phyloP scores from a whole-genome alignment of 2,113 vertebrate genomes.

The Grus americana region DNA sequence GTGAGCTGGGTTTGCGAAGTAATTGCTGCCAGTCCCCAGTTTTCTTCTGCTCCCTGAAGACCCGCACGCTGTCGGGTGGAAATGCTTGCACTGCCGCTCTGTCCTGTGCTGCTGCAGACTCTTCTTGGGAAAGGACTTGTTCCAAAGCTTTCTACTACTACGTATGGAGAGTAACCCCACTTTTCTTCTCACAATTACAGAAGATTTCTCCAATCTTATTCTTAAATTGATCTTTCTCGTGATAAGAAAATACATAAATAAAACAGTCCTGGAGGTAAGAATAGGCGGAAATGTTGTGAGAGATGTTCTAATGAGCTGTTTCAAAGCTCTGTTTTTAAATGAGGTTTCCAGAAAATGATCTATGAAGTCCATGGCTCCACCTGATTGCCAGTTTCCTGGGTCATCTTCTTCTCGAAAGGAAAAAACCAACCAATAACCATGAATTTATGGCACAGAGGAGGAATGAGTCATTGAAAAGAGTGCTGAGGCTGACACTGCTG shows the following conservation, averaged over 20 bases:
- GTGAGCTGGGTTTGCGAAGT: background rate
- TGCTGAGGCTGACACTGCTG: background rate
- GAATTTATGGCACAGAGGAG: background rate
- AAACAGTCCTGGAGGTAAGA: background rate
- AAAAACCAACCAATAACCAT: background rate
- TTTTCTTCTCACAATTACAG: background rate
- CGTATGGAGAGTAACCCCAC: background rate
- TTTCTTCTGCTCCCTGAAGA: background rate
- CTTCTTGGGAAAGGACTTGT: background rate
- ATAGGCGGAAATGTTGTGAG: background rate
- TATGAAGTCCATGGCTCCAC: background rate
- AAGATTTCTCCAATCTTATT: background rate
- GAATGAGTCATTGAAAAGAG: background rate
- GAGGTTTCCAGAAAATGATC: background rate
- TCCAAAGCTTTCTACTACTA: background rate
- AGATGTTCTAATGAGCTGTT: background rate
- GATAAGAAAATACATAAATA: background rate
- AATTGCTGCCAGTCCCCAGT: background rate
- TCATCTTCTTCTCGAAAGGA: background rate
- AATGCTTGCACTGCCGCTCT: background rate
- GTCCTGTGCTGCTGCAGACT: background rate
- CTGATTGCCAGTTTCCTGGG: background rate
- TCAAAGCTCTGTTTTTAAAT: background rate
- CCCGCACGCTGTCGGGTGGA: fast-evolving
- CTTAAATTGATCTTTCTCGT: background rate